Conservation (phyloP, 1,140 invertebrate species). For the Zelostemma sp. region DNA sequence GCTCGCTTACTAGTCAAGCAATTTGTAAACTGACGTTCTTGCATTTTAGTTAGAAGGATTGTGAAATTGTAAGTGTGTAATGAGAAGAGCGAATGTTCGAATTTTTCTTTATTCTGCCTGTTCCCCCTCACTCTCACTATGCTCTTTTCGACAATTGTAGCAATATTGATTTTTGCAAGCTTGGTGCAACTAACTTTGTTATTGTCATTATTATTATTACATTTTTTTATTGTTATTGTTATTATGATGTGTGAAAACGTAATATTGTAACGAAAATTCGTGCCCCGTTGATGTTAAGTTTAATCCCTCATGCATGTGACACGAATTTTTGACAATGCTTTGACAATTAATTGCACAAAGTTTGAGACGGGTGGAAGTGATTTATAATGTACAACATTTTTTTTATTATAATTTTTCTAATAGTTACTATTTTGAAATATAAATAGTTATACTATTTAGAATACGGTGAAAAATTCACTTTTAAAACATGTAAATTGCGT, state of each 20-base stretch:
- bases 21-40: constrained; percentile 53
- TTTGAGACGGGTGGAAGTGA: background rate
- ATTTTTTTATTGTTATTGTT: background rate
- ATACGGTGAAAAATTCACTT: background rate
- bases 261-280: background rate
- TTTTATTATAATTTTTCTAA: constrained; percentile 23
- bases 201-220: constrained; percentile 14
- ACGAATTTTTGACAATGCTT: background rate
- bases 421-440: constrained; percentile 47
- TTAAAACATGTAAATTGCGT: too few species aligned
- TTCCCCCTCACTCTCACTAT: background rate
- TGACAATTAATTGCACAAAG: background rate
- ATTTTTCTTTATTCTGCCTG: constrained; percentile 19
- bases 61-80: constrained; percentile 30
- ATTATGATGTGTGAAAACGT: background rate
- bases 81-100: constrained; percentile 20
- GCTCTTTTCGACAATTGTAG: constrained; percentile 26
- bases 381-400: background rate
- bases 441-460: constrained; percentile 42
- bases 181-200: constrained; percentile 18
- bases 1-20: constrained; percentile 69
- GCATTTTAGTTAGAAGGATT: constrained; percentile 44
- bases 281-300: background rate
- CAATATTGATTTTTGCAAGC: constrained; percentile 9
- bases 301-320: background rate